A percentile compares a stretch with the other conserved stretches of the same genome.
These are phyloP conservation scores for Clostera curtula DNA, from an alignment of 2,888 invertebrate genomes.

Conservation along the genomic window DNA sequence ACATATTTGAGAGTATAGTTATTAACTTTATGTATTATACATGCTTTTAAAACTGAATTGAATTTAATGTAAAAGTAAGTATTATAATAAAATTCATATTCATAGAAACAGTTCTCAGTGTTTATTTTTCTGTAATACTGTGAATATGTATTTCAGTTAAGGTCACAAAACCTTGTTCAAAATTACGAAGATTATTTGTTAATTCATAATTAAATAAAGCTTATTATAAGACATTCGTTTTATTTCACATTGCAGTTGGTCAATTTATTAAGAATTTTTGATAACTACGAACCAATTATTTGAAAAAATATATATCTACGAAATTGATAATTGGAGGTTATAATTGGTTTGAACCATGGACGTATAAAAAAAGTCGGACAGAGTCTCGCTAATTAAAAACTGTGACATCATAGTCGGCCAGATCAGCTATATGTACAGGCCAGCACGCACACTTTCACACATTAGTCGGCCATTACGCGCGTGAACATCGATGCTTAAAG, in stretches of 20 bases:
- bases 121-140: slow-evolving; percentile 68
- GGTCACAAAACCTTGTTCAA: slow-evolving; percentile 73
- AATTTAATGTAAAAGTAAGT: slow-evolving; percentile 69
- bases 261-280: no score
- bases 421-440: no score
- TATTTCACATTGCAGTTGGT: slow-evolving; percentile 45
- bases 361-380: no score
- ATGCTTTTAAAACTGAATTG: slow-evolving; percentile 71
- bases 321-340: no score
- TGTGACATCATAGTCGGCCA: no score
- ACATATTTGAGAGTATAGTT: slow-evolving; percentile 61
- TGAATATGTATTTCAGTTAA: slow-evolving; percentile 69
- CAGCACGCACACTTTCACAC: no score
- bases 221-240: slow-evolving; percentile 73
- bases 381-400: no score
- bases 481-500: no score
- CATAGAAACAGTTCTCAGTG: slow-evolving; percentile 70
- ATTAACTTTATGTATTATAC: slow-evolving; percentile 70
- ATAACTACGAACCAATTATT: no score
- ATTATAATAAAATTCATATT: slow-evolving; percentile 70
- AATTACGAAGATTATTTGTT: slow-evolving; percentile 74
- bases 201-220: slow-evolving; percentile 76
- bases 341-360: no score
- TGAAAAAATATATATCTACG: no score
- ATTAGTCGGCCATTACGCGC: no score